Percentiles rank a stretch among this genome's conserved stretches.
phyloP scores from a whole-genome alignment of 1,140 invertebrate genomes.

The Planococcus citri region DNA sequence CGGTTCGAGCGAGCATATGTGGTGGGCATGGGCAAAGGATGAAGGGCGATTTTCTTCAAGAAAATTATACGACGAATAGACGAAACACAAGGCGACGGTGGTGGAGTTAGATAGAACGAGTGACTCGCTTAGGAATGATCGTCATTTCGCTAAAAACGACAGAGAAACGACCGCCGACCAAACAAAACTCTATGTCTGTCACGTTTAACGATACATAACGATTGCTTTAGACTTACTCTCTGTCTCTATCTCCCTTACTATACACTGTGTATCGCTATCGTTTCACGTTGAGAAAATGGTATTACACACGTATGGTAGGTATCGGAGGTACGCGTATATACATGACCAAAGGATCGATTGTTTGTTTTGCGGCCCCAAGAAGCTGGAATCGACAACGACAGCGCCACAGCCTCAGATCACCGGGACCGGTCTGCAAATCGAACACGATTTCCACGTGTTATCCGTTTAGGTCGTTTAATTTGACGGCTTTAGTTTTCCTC shows the following conservation, averaged over 20 bases:
- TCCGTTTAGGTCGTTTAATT: slow-evolving; percentile 6
- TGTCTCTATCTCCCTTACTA: neutral
- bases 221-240: neutral
- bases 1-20: too few relatives aligned
- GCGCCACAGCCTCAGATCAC: neutral
- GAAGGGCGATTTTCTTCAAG: slow-evolving; percentile 5
- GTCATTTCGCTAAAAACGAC: neutral
- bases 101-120: neutral
- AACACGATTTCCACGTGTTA: slow-evolving; percentile 1
- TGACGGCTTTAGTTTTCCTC: neutral
- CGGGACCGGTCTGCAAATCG: neutral
- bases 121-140: slow-evolving; percentile 19
- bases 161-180: neutral
- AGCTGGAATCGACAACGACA: neutral
- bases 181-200: slow-evolving; percentile 18
- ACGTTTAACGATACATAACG: slow-evolving; percentile 18
- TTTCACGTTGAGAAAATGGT: too few relatives aligned
- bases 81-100: neutral
- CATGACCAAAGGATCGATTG: neutral
- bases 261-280: too few relatives aligned
- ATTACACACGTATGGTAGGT: too few relatives aligned
- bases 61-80: slow-evolving; percentile 1
- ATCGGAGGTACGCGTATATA: neutral
- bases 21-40: neutral
- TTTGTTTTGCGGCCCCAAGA: neutral